Evolutionary conservation across 2,113 vertebrate species (phyloP).

Genomic region (Crotalus tigris): DNA sequence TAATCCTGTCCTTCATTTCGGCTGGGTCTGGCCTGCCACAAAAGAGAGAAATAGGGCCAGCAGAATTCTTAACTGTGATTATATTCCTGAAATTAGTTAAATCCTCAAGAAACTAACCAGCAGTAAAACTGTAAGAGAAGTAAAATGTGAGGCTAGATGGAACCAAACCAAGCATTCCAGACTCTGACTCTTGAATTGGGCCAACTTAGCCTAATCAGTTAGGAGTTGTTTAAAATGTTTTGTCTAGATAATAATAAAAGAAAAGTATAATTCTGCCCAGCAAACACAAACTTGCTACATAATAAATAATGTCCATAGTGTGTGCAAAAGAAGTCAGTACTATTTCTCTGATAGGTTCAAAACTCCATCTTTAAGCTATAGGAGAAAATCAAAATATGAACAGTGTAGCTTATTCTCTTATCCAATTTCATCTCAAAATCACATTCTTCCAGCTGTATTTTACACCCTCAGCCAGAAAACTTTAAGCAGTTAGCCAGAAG

Average conservation of each 20-base stretch:
- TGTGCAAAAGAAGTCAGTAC: conserved; percentile 54
- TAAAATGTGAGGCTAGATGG: background rate
- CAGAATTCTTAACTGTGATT: background rate
- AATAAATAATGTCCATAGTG: conserved; percentile 48
- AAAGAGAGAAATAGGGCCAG: background rate
- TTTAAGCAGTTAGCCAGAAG: background rate
- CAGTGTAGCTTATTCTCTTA: conserved; percentile 41
- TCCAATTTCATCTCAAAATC: background rate
- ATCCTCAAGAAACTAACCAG: background rate
- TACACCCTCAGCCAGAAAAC: conserved; percentile 11
- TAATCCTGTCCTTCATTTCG: background rate
- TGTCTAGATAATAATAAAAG: conserved; percentile 29
- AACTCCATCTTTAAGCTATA: conserved; percentile 9
- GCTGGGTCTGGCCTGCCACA: background rate
- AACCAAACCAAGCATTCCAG: background rate
- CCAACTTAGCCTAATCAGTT: conserved; percentile 30
- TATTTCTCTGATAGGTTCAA: conserved; percentile 44
- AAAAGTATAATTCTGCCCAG: conserved; percentile 52
- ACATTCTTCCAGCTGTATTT: background rate
- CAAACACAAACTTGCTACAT: conserved; percentile 37
- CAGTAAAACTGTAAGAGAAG: background rate
- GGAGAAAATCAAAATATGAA: conserved; percentile 25
- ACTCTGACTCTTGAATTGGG: background rate
- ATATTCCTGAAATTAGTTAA: background rate
- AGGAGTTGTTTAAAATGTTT: conserved; percentile 45